Evolutionary conservation across 2,113 vertebrate genomes (phyloP), one percentile per base, ranked within the genome.

Genomic region (Speoplatyrhinus poulsoni): DNA sequence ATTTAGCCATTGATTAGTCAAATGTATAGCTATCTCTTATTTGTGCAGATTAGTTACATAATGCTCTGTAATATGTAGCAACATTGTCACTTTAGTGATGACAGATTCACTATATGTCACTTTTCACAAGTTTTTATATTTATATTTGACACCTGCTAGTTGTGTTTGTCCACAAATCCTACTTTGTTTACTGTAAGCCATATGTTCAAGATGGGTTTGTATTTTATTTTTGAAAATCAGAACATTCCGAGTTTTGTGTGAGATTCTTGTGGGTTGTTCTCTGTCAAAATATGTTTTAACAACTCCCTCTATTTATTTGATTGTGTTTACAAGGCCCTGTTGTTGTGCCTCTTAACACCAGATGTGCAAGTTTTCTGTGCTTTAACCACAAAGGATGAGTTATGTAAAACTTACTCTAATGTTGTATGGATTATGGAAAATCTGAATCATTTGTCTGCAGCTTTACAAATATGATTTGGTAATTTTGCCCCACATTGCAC

Each of bases 271-370:
- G 83, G 85, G 54, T 84, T 87, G 78, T 79, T 66, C 54, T 86
- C 80, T 83, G 80, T 73, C 74, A 79, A 75, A 85, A 87, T 83
- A 69, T 82, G 74, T 79, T 72, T 65, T 66, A 80, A 76, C 47
- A 32, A 54, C 79, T 84, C 75, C 65, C 78, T 70, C 19, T 85
- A 83, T 88, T 87, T 89, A 79, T 87, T 86, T 87, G 62, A 82
- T 77, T 60, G 65, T 79, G 26, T 77, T 84, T 85, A 88, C 80
- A 81, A 83, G 86, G 78, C 61, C 66, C 70, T 72, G 66, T 62
- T 85, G 76, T 74, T 74, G 72, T 80, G 74, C 78, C 75, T 84
- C 67, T 74, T 84, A 77, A 76, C 79, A 87, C 82, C 72, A 82
- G 73, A 80, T 8, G 56, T 53, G 52, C 33, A 32, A 11, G 64